phyloP scores from a whole-genome alignment of 1,140 invertebrate species.

The Tenebrio molitor region DNA sequence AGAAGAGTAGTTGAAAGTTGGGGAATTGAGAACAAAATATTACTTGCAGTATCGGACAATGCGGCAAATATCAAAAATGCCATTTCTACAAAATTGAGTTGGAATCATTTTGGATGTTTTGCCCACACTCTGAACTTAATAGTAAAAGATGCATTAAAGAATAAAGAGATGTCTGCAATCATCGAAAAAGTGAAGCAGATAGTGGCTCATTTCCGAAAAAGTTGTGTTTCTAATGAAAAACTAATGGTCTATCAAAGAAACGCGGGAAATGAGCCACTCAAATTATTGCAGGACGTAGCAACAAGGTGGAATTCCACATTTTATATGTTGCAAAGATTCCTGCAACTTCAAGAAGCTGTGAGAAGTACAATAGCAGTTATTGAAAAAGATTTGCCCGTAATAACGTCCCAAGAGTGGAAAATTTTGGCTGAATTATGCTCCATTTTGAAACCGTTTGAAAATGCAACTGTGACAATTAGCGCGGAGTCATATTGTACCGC shows the following conservation, averaged over 20 bases:
- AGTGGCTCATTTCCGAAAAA: neutral
- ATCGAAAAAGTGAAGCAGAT: neutral
- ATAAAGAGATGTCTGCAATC: neutral
- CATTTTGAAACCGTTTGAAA: slow-evolving; percentile 58
- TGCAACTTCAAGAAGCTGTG: neutral
- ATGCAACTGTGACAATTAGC: slow-evolving; percentile 53
- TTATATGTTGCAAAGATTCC: neutral
- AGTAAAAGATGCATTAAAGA: neutral
- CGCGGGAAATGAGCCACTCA: neutral
- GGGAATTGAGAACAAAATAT: neutral
- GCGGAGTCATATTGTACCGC: slow-evolving; percentile 56
- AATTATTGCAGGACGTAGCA: neutral
- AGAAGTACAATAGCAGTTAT: slow-evolving; percentile 8
- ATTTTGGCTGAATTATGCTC: slow-evolving; percentile 43
- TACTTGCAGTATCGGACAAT: neutral
- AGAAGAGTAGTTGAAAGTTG: neutral
- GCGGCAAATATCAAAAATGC: neutral
- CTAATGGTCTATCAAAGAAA: slow-evolving; percentile 27
- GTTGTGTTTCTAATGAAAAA: neutral
- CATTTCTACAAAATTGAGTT: neutral
- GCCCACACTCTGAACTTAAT: neutral
- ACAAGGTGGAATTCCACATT: no score
- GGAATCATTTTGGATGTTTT: neutral
- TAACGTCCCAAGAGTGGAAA: slow-evolving; percentile 50
- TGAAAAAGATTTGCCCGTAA: slow-evolving; percentile 15